Base-by-base conservation (phyloP, 2,888 invertebrate genomes). In the Pinctada fucata region DNA sequence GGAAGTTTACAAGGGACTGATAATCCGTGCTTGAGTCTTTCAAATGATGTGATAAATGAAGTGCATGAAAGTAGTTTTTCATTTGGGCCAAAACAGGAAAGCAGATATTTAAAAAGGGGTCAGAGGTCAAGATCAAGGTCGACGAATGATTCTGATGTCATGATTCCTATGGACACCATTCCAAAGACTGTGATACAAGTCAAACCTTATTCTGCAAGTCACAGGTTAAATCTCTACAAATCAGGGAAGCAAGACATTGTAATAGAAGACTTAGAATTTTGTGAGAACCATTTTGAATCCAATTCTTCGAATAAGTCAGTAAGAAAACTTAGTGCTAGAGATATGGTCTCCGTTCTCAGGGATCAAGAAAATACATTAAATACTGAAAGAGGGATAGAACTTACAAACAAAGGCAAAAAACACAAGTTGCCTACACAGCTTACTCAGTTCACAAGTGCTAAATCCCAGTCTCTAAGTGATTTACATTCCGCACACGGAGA, bases 201-300 rank as follows among this genome's bases (percentile, higher is more conserved):
- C 65, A 51, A 78, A 75, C 70, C 66, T 10, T 51, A 69, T 77
- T 1, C 48, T 68, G 75, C 73, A 48, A 31, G 81, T 79, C 66
- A 79, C 70, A 69, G 51, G 64, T 47, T 72, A 75, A 72, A 80
- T 75, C 10, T 10, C 6, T 52, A 8, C 10, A 10, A 10, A 52
- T 5, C 58, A 52, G 58, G 10, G 16, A 81, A 83, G 47, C 81
- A 82, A 47, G 85, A 86, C 10, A 68, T 86, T 3, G 80, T 86
- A 58, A 50, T 86, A 49, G 86, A 86, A 69, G 86, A 86, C 71
- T 31, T 86, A 47, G 86, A 86, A 77, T 76, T 75, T 66, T 72
- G 69, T 68, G 86, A 86, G n/a, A 76, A 76, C 70, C 65, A 69
- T 52, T 79, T 65, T n/a, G 52, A 52, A 51, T 52, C 58, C 5